phyloP scores from a whole-genome alignment of 2,113 vertebrate genomes.

The Ariopsis seemanni region DNA sequence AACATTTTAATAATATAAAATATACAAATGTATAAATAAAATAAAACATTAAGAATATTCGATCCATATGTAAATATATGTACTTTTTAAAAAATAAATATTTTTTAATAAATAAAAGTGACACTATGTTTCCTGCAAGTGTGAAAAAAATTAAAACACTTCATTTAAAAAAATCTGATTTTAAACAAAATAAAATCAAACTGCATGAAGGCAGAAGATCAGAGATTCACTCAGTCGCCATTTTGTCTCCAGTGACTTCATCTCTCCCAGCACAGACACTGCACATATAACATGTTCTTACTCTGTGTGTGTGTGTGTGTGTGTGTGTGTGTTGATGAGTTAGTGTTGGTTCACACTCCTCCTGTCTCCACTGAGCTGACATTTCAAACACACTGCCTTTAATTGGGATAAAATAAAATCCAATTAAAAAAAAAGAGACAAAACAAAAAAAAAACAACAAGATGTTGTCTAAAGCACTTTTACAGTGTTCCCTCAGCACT shows the following conservation, averaged over 20 bases:
- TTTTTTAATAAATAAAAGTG: no score
- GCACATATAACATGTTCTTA: not conserved
- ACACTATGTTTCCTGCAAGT: no score
- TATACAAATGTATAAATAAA: no score
- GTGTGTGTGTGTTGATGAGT: conserved; percentile 22
- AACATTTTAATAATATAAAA: no score
- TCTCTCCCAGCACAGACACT: no score
- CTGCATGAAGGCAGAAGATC: not conserved
- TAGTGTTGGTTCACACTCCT: conserved; percentile 27
- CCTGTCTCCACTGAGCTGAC: not conserved
- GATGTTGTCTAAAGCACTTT: not conserved
- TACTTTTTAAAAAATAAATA: no score
- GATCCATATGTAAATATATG: no score
- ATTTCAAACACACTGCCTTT: conserved; percentile 16
- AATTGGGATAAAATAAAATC: conserved; percentile 12
- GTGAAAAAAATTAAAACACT: no score
- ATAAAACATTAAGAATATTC: no score
- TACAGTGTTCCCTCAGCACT: not conserved
- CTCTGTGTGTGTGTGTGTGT: not conserved
- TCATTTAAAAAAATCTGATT: not conserved
- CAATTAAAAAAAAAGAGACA: not conserved
- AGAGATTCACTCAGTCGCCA: not conserved
- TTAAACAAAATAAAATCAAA: not conserved
- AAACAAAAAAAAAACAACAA: not conserved
- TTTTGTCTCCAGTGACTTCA: not conserved